These are phyloP conservation scores for Thereva nobilitata DNA, from an alignment of 2,888 invertebrate species.

Conservation along the genomic window DNA sequence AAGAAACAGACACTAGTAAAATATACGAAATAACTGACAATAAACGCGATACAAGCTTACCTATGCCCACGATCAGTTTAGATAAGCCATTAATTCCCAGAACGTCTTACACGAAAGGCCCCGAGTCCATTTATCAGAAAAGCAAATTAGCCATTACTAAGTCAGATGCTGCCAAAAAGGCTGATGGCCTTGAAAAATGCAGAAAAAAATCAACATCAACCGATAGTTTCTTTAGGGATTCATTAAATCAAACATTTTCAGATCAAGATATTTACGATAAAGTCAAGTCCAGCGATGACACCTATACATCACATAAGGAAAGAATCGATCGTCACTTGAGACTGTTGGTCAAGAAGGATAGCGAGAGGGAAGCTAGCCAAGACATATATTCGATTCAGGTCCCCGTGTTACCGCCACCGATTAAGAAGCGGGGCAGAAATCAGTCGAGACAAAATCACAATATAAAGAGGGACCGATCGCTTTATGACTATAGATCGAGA, in stretches of 20 bases:
- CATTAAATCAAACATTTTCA: conserved; percentile 47
- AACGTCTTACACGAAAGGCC: conserved; percentile 18
- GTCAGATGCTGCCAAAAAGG: conserved; percentile 16
- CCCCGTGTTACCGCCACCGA: background rate
- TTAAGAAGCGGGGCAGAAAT: conserved; percentile 11
- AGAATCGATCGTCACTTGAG: conserved; percentile 34
- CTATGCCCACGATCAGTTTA: conserved; percentile 28
- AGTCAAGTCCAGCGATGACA: conserved; percentile 43
- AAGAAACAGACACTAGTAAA: conserved; percentile 41
- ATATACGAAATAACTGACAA: conserved; percentile 32
- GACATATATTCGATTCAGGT: conserved; percentile 22
- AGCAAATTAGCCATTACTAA: conserved; percentile 23
- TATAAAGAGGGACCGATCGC: conserved; percentile 29
- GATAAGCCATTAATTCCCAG: conserved; percentile 39
- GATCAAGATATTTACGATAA: conserved; percentile 51
- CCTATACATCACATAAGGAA: conserved; percentile 29
- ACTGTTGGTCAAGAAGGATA: conserved; percentile 5
- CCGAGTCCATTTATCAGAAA: conserved; percentile 3
- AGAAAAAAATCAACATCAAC: conserved; percentile 55
- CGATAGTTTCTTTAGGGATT: conserved; percentile 57
- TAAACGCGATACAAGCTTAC: conserved; percentile 18
- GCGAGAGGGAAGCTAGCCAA: conserved; percentile 19
- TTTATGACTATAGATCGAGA: conserved; percentile 45
- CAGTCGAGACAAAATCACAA: conserved; percentile 36
- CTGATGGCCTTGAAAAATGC: conserved; percentile 39